These are phyloP conservation scores for Nowickia ferox DNA, from an alignment of 2,888 invertebrate genomes.

Conservation along the genomic window DNA sequence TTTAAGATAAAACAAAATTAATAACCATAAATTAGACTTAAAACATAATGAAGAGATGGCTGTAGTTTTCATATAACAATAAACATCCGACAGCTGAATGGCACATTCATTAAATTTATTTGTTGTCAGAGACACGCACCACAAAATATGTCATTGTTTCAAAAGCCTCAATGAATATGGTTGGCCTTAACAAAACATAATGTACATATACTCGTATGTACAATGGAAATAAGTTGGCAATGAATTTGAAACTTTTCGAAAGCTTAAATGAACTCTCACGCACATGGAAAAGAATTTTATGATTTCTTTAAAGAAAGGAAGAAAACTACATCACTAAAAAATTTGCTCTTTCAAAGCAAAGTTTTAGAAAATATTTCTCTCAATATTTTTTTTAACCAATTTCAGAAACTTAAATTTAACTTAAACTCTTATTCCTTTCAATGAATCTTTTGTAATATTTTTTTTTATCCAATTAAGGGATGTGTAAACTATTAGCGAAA, in stretches of 20 bases:
- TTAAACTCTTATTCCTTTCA: too few species aligned
- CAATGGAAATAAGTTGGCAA: not conserved
- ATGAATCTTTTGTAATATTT: not conserved
- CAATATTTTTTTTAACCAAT: too few species aligned
- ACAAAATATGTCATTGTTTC: not conserved
- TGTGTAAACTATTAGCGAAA: not conserved
- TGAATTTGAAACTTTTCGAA: too few species aligned
- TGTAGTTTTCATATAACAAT: slow-evolving; percentile 7
- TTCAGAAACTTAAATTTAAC: not conserved
- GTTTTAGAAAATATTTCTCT: too few species aligned
- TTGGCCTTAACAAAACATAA: not conserved
- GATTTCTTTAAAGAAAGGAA: too few species aligned
- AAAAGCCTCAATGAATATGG: not conserved
- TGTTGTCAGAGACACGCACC: not conserved
- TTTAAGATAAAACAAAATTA: not conserved
- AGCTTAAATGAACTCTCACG: not conserved
- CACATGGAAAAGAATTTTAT: not conserved
- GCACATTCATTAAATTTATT: slow-evolving; percentile 8
- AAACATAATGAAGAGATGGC: not conserved
- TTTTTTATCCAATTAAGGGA: not conserved
- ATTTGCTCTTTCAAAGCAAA: too few species aligned
- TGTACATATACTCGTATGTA: not conserved
- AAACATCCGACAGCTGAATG: slow-evolving; percentile 37
- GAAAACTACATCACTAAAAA: too few species aligned
- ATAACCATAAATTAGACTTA: slow-evolving; percentile 14